Base-by-base conservation (phyloP, 2,797 vertebrate species). In the Echeneis naucrates region DNA sequence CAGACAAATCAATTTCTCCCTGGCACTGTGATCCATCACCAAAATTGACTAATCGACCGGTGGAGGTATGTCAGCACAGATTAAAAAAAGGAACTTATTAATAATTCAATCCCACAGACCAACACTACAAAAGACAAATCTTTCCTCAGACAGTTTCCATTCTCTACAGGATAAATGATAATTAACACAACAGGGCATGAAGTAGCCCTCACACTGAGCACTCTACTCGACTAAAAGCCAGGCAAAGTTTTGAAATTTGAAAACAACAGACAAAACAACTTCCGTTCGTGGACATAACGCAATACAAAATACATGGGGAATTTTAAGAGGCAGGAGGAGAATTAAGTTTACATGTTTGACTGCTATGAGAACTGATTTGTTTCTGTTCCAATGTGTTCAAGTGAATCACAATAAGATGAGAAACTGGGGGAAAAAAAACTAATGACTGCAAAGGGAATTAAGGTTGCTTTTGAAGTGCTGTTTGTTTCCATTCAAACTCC, bases 51-150 rank as follows among this genome's bases (percentile, higher is more conserved):
- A 75, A 90, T 88, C 69, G 72, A 82, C 70, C 54, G 30, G 64
- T 44, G 47, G 61, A 47, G 32, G 72, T 68, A 74, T 56, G 61
- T 88, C 74, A 47, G 55, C 26, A 9, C 67, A 81, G 88, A 89
- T 91, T 87, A 84, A 87, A 85, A n/a, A 87, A 65, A 66, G 78
- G 79, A 83, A 71, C 50, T 47, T 77, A 86, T 90, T 84, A 85
- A 91, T 88, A 88, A 91, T 91, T 87, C 72, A 91, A 78, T 60
- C 72, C 64, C 66, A 65, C 47, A 65, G 38, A 45, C 64, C 38
- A 57, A 68, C 75, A 38, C 55, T 78, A 76, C 82, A 82, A 82
- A 78, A 67, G 60, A 81, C 60, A 48, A 37, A 77, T 81, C 77
- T 71, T 51, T 24, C 4, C 50, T 1, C 11, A 62, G 68, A 88